Conservation (phyloP, 2,113 vertebrate genomes). For the Ochotona princeps region DNA sequence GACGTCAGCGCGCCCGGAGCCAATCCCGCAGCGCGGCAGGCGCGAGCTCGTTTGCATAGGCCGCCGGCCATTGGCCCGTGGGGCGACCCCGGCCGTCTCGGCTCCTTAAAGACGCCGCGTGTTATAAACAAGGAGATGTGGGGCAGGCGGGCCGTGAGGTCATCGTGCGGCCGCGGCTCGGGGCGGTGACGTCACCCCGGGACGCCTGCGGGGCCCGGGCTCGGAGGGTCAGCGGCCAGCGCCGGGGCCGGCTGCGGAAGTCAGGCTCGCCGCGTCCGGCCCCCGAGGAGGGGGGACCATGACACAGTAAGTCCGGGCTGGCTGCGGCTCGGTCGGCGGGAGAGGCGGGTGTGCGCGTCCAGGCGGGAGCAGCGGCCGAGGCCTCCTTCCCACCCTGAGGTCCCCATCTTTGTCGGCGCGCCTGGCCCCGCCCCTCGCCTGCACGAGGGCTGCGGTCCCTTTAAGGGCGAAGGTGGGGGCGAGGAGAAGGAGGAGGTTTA, state of each 20-base stretch:
- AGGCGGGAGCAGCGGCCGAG: not conserved
- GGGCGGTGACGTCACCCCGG: slow-evolving; percentile 75
- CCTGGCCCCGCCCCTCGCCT: slow-evolving; percentile 48
- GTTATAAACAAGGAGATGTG: slow-evolving; percentile 50
- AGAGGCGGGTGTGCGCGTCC: not conserved
- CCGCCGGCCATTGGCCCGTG: slow-evolving; percentile 58
- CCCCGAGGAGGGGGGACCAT: slow-evolving; percentile 40
- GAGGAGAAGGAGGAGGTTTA: not conserved
- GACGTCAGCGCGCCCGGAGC: slow-evolving; percentile 10
- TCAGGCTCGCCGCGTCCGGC: not conserved
- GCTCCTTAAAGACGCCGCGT: slow-evolving; percentile 73
- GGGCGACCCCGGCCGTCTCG: slow-evolving; percentile 1
- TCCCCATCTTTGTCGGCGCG: not conserved
- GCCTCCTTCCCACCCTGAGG: not conserved
- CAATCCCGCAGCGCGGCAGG: slow-evolving; percentile 27
- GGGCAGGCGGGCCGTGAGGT: slow-evolving; percentile 65
- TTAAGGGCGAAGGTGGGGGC: slow-evolving; percentile 47
- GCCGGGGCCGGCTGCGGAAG: not conserved
- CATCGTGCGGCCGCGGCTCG: slow-evolving; percentile 57
- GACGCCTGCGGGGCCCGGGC: not conserved
- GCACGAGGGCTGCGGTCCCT: slow-evolving; percentile 17
- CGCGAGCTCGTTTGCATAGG: slow-evolving; percentile 58
- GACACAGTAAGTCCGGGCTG: slow-evolving; percentile 64
- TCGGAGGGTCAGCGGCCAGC: not conserved
- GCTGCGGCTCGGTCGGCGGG: not conserved